A percentile compares a stretch with the other conserved stretches of the same genome.
Evolutionary conservation across 1,140 invertebrate species (phyloP).

Genomic region (Hermetia illucens): DNA sequence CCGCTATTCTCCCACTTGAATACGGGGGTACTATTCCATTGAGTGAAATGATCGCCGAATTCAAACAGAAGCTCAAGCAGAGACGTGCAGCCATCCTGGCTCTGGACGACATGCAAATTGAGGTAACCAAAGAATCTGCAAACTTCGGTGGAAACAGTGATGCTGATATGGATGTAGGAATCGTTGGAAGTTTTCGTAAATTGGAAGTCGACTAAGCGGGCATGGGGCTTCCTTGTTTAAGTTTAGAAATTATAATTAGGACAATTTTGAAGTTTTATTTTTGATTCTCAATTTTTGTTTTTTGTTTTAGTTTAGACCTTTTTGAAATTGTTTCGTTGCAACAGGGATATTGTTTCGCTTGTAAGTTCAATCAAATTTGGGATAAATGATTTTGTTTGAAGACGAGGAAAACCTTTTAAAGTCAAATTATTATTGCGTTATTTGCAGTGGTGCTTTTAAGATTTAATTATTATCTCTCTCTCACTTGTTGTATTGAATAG

Average conservation of each 20-base stretch:
- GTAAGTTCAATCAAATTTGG: no score
- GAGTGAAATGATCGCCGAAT: conserved; percentile 60
- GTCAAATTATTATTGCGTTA: no score
- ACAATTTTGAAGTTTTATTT: not conserved
- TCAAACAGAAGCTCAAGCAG: conserved; percentile 48
- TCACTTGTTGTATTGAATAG: no score
- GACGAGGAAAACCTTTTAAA: no score
- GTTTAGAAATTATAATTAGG: no score
- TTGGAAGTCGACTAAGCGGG: conserved; percentile 58
- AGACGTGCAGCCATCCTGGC: conserved; percentile 50
- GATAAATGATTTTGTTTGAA: no score
- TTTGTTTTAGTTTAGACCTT: no score
- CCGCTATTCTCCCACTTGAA: conserved; percentile 66
- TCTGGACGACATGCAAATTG: conserved; percentile 65
- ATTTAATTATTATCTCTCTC: no score
- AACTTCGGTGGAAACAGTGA: conserved; percentile 45
- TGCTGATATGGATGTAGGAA: conserved; percentile 47
- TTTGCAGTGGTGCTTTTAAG: no score
- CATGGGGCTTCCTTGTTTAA: no score
- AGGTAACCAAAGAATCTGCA: conserved; percentile 44
- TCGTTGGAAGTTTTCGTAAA: conserved; percentile 66
- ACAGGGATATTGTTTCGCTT: no score
- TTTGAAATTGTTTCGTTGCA: no score
- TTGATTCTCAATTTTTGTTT: not conserved
- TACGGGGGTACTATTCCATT: conserved; percentile 68